Evolutionary conservation across 2,797 vertebrate species (phyloP), one percentile per base, ranked within the genome.

Genomic region (Rhinichthys osculus): DNA sequence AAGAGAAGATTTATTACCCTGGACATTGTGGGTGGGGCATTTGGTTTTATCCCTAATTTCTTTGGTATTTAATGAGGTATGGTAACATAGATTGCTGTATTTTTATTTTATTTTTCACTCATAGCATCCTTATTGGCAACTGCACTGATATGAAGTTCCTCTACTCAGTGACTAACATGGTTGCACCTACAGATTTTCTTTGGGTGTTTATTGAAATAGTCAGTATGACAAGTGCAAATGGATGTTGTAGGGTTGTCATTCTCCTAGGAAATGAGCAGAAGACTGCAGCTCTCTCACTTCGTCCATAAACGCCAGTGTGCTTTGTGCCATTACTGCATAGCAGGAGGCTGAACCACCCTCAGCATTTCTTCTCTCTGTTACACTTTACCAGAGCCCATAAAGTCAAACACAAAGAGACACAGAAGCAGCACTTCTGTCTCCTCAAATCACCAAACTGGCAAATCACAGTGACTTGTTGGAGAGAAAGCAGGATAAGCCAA

Each of bases 341-440:
- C 67, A 70, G 54, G 81, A 88, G 76, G 44, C 80, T 76, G 79
- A 83, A 86, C 78, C 81, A 73, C 71, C 59, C 57, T 74, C 85
- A 50, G 50, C 62, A 80, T 74, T 85, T 77, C 83, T 70, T 44
- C 64, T 85, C 66, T 78, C 80, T 54, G 78, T 78, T 85, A 85
- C 64, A n/a, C 72, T 86, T 87, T 80, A 85, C 82, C 83, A 71
- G 71, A 87, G 81, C 87, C 85, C 78, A 87, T 88, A 85, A 86
- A 87, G 87, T 88, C 83, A 89, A 90, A 90, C 87, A 78, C 79
- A 72, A 88, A 88, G 88, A 90, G 90, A 90, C 88, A 88, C 85
- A 76, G 78, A 88, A 88, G 89, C 87, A 84, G 86, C 81, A 87
- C 88, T 85, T 85, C 88, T 89, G 89, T 89, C 87, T 82, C 82